Base-by-base conservation (phyloP, 2,113 vertebrate genomes). In the Buteo buteo region DNA sequence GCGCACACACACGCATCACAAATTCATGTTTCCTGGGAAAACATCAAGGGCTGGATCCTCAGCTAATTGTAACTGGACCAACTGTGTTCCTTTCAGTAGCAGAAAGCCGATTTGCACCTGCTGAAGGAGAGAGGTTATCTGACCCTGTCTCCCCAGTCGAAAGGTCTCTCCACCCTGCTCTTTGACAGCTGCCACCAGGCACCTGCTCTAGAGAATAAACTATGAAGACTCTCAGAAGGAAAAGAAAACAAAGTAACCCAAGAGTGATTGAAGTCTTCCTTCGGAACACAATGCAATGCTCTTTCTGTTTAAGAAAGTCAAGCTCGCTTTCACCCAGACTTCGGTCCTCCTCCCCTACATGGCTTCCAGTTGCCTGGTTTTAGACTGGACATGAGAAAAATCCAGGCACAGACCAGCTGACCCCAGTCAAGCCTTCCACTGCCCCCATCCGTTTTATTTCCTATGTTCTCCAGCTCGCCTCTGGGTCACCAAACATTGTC, bases 51-150 rank as follows among this genome's bases (percentile, higher is more conserved):
- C 82, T 72, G 81, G 73, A 42, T 91, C 66, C 52, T 93, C 73
- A 34, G 83, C 78, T 66, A 50, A 57, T 11, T 45, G 13, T 38
- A 73, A 40, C 44, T 10, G 62, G 44, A 78, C 58, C 54, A 28
- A 38, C 65, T 31, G 34, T 0, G 40, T 16, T 67, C 40, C 55
- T 76, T 64, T 73, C 86, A 76, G 16, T 4, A 90, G 90, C 8
- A 4, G 71, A 38, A 34, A 42, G 88, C 54, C 21, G 25, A 40
- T 44, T 19, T 82, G 87, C 93, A 80, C 78, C 91, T 82, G 78
- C 95, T 87, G 77, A 79, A 86, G 82, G 36, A 77, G 24, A 81
- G 86, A 49, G 82, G 62, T 94, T 94, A 93, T 96, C 90, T 70
- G 93, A 95, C 93, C 82, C 91, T 9, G 10, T 3, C 65, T 89